A percentile compares a stretch with the other conserved stretches of the same genome.
Conservation (phyloP, 2,888 invertebrate genomes). For the Coecobrya sp. region DNA sequence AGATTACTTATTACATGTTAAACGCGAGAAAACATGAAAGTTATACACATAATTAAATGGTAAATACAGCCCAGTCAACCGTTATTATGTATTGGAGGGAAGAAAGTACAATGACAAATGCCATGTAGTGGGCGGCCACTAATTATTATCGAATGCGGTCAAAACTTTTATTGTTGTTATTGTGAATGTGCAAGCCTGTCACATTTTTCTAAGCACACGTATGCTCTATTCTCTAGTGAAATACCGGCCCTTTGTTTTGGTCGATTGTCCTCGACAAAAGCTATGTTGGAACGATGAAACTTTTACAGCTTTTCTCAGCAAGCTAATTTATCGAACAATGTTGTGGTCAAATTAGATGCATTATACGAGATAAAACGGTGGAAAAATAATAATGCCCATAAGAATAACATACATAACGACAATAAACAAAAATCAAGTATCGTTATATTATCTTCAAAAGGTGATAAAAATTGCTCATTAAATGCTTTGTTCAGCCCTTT, state of each 20-base stretch:
- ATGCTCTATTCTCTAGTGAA: not conserved
- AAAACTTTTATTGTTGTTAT: conserved; percentile 31
- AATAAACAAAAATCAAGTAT: no score
- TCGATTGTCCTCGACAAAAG: not conserved
- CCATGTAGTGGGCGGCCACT: not conserved
- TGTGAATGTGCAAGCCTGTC: not conserved
- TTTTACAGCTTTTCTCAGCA: conserved; percentile 31
- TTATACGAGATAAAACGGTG: not conserved
- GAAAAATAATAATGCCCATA: not conserved
- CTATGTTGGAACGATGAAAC: not conserved
- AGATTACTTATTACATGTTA: not conserved
- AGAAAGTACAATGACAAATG: not conserved
- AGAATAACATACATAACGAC: not conserved
- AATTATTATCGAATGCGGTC: conserved; percentile 33
- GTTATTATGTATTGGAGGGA: not conserved
- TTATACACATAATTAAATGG: not conserved
- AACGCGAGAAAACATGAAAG: not conserved
- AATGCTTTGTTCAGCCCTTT: no score
- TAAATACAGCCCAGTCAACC: not conserved
- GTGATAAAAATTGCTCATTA: no score
- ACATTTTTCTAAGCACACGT: not conserved
- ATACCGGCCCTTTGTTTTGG: not conserved
- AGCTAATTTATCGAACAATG: conserved; percentile 9
- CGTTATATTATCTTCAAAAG: no score
- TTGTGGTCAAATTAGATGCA: not conserved